phyloP scores from a whole-genome alignment of 30 jellyfish, hydroid and myxozoan genomes.

The Aurelia coerulea region DNA sequence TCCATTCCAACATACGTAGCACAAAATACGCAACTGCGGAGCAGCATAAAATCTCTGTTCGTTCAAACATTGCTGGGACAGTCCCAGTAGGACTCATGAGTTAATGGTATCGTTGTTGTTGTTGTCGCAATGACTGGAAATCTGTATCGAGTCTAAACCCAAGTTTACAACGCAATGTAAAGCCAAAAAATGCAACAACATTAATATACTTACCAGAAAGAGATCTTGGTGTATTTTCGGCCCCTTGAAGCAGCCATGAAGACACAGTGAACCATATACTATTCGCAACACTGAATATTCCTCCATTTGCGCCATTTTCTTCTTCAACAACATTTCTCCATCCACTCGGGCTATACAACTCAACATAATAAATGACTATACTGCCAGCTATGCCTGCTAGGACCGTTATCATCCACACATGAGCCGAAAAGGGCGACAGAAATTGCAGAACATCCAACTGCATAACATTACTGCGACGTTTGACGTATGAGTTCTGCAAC shows the following conservation, averaged over 20 bases:
- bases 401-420: constrained; percentile 33
- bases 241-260: constrained; percentile 47
- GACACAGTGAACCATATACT: constrained; percentile 48
- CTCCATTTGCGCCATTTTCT: constrained; percentile 12
- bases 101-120: too few species aligned
- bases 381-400: constrained; percentile 9
- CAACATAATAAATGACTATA: constrained; percentile 19
- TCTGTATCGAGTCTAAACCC: too few species aligned
- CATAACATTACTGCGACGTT: not conserved
- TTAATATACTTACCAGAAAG: constrained; percentile 16
- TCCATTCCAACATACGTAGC: too few species aligned
- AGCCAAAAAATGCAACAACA: too few species aligned
- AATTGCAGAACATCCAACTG: constrained; percentile 13
- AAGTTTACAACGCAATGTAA: too few species aligned
- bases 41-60: too few species aligned
- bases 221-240: constrained; percentile 40
- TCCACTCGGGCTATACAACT: constrained; percentile 45
- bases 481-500: constrained; percentile 35
- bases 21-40: too few species aligned
- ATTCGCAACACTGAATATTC: constrained; percentile 17
- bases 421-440: constrained; percentile 42
- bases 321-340: constrained; percentile 8
- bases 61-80: too few species aligned
- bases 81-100: too few species aligned
- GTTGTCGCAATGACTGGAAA: too few species aligned